Conservation (phyloP, 2,113 vertebrate species). For the Tenrec ecaudatus region DNA sequence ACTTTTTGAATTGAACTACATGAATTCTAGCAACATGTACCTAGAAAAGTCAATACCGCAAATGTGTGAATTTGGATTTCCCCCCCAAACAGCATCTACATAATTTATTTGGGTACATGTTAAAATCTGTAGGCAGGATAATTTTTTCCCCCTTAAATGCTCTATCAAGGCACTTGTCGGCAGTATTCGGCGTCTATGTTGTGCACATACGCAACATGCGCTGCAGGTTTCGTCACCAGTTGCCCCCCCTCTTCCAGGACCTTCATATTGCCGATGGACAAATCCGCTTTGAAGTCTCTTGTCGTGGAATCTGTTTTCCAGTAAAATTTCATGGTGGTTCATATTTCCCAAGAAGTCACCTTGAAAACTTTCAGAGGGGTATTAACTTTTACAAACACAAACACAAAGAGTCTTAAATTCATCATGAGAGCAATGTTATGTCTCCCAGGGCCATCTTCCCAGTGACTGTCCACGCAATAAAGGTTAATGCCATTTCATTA, state of each 20-base stretch:
- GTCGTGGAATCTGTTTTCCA: slow-evolving; percentile 22
- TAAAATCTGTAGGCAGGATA: not conserved
- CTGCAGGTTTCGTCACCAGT: not conserved
- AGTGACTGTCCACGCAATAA: not conserved
- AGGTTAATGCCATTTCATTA: slow-evolving; percentile 9
- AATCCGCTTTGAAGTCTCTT: slow-evolving; percentile 43
- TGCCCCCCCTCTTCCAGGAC: not conserved
- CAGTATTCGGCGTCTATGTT: not conserved
- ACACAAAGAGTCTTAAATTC: not conserved
- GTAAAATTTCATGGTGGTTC: slow-evolving; percentile 24
- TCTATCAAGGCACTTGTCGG: not conserved
- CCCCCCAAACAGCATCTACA: not conserved
- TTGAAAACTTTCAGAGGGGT: slow-evolving; percentile 36
- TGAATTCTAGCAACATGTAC: not conserved
- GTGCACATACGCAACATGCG: not conserved
- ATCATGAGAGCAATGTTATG: not conserved
- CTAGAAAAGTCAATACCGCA: not conserved
- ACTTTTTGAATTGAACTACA: too few relatives aligned
- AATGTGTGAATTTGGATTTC: not conserved
- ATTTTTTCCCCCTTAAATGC: not conserved
- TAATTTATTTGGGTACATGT: not conserved
- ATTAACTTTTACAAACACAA: slow-evolving; percentile 29
- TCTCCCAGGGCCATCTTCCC: not conserved
- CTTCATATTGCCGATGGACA: not conserved
- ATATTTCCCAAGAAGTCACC: slow-evolving; percentile 38